phyloP scores from a whole-genome alignment of 2,888 invertebrate genomes.

The Drosophila cognata region DNA sequence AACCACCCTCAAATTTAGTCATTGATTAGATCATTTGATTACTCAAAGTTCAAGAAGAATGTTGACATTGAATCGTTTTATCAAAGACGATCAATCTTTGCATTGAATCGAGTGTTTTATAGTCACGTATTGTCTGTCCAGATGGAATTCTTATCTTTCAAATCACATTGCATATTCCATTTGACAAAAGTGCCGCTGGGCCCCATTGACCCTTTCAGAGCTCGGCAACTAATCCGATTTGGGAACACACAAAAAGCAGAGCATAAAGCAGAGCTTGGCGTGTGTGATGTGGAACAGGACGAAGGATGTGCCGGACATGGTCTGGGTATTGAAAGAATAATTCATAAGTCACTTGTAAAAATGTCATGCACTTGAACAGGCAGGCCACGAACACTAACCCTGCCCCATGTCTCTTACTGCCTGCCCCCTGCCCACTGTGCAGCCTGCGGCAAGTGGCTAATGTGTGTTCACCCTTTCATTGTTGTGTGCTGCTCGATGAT shows the following conservation, averaged over 20 bases:
- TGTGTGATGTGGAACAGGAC: conserved; percentile 22
- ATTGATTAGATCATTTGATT: background rate
- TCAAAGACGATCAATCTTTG: conserved; percentile 9
- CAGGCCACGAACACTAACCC: conserved; percentile 4
- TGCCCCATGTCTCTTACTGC: background rate
- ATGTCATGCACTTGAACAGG: conserved; percentile 51
- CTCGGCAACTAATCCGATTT: conserved; percentile 66
- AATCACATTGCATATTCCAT: conserved; percentile 68
- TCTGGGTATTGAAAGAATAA: conserved; percentile 69
- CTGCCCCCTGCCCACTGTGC: background rate
- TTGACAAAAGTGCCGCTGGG: conserved; percentile 55
- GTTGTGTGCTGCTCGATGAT: conserved; percentile 57
- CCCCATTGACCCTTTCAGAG: conserved; percentile 71
- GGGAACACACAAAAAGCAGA: conserved; percentile 61
- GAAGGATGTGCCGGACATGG: conserved; percentile 24
- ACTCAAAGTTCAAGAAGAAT: background rate
- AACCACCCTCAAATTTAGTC: background rate
- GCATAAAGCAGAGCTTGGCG: conserved; percentile 41
- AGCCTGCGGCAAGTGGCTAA: conserved; percentile 49
- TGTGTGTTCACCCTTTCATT: conserved; percentile 68
- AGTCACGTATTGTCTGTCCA: conserved; percentile 58
- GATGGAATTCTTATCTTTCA: conserved; percentile 44
- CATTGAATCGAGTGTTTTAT: conserved; percentile 39
- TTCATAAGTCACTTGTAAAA: conserved; percentile 81
- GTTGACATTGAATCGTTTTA: background rate